phyloP scores from a whole-genome alignment of 2,797 vertebrate species.

The Hydrophis major region DNA sequence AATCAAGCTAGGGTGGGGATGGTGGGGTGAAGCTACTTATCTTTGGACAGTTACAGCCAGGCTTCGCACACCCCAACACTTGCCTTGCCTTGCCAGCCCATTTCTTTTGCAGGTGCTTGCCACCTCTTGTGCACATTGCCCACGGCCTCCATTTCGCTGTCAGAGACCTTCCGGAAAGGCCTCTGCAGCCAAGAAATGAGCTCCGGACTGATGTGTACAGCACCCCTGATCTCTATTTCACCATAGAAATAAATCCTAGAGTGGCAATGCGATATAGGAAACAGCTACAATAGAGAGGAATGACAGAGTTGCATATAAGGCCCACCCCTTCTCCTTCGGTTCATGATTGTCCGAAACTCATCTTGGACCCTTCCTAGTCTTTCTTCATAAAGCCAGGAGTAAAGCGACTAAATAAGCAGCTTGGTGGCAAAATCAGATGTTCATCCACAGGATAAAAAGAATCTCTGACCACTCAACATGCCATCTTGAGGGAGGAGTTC shows the following conservation, averaged over 20 bases:
- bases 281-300: too few relatives aligned
- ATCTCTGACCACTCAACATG: neutral
- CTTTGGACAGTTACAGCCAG: neutral
- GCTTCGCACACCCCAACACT: neutral
- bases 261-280: too few relatives aligned
- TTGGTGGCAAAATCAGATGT: neutral
- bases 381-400: neutral
- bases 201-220: too few relatives aligned
- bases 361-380: neutral
- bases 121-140: rapidly evolving
- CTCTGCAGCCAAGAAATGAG: too few relatives aligned
- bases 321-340: too few relatives aligned
- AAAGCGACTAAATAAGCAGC: neutral
- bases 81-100: too few relatives aligned
- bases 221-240: too few relatives aligned
- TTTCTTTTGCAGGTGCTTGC: neutral
- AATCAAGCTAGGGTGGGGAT: neutral
- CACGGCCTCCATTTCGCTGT: neutral
- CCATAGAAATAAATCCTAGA: too few relatives aligned
- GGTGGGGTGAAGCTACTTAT: neutral
- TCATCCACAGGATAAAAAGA: neutral
- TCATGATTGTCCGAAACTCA: neutral
- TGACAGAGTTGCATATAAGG: too few relatives aligned
- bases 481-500: neutral
- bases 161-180: too few relatives aligned